A percentile compares a stretch with the other conserved stretches of the same genome.
Conservation (phyloP, 1,140 invertebrate species). For the Pseudomyrmex pallidus region DNA sequence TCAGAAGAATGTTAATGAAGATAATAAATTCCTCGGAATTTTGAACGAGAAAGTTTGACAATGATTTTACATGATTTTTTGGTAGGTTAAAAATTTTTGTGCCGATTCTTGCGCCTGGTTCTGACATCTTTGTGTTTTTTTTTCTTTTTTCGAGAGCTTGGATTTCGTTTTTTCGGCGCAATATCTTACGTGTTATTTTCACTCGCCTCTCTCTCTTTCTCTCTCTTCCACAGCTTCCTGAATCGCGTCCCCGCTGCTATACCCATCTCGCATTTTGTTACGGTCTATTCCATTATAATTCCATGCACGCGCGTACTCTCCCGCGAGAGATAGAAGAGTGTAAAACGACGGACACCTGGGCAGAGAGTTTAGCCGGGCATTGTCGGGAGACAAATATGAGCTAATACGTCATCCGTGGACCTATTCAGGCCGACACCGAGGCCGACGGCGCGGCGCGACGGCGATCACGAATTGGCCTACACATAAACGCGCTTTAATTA, state of each 20-base stretch:
- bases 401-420: conserved; percentile 83
- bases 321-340: conserved; percentile 77
- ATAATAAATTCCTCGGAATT: too few relatives aligned
- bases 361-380: conserved; percentile 80
- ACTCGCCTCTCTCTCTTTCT: not conserved
- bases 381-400: conserved; percentile 84
- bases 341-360: conserved; percentile 81
- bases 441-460: conserved; percentile 79
- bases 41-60: too few relatives aligned
- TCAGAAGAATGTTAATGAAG: too few relatives aligned
- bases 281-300: conserved; percentile 78
- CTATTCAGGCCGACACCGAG: conserved; percentile 75
- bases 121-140: not conserved
- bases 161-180: too few relatives aligned
- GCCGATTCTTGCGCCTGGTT: not conserved
- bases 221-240: conserved; percentile 19
- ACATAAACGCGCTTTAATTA: conserved; percentile 84
- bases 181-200: not conserved
- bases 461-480: conserved; percentile 81
- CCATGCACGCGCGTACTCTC: conserved; percentile 71
- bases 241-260: conserved; percentile 44
- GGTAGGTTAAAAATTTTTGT: too few relatives aligned
- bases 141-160: not conserved
- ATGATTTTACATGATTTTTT: too few relatives aligned
- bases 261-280: conserved; percentile 62